Evolutionary conservation across 1,140 invertebrate genomes (phyloP).

Genomic region (Drosophila triauraria): DNA sequence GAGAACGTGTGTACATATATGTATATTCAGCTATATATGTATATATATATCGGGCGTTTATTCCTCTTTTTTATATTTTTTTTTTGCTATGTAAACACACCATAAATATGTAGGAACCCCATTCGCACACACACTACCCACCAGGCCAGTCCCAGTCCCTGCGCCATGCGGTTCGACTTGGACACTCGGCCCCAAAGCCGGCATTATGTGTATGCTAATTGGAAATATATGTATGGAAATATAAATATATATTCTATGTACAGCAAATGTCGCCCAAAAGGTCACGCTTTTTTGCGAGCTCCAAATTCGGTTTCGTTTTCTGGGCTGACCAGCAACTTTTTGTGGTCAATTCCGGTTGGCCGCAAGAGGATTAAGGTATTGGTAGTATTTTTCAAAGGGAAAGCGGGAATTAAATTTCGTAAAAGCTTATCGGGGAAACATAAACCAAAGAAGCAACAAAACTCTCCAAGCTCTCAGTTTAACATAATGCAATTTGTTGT

Average conservation of each 20-base stretch:
- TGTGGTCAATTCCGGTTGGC: slow-evolving; percentile 8
- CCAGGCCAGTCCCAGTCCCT: neutral
- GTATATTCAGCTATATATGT: neutral
- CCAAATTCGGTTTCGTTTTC: neutral
- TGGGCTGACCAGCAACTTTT: neutral
- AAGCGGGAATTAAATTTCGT: neutral
- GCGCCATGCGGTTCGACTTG: slow-evolving; percentile 1
- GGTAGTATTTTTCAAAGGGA: neutral
- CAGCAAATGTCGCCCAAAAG: slow-evolving; percentile 10
- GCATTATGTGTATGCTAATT: slow-evolving; percentile 41
- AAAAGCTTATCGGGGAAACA: neutral
- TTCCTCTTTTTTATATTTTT: slow-evolving; percentile 16
- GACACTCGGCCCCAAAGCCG: slow-evolving; percentile 7
- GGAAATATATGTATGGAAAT: slow-evolving; percentile 4
- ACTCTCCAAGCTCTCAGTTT: neutral
- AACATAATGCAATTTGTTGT: slow-evolving; percentile 22
- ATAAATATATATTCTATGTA: neutral
- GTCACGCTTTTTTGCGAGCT: slow-evolving; percentile 5
- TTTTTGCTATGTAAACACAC: slow-evolving; percentile 55
- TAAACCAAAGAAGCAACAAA: neutral
- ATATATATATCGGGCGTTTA: slow-evolving; percentile 26
- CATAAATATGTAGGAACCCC: slow-evolving; percentile 58
- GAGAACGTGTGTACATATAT: neutral
- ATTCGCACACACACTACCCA: slow-evolving; percentile 5
- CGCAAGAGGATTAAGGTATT: slow-evolving; percentile 21